Conservation (phyloP, 1,140 invertebrate genomes). For the Pseudobourletiella spinata region DNA sequence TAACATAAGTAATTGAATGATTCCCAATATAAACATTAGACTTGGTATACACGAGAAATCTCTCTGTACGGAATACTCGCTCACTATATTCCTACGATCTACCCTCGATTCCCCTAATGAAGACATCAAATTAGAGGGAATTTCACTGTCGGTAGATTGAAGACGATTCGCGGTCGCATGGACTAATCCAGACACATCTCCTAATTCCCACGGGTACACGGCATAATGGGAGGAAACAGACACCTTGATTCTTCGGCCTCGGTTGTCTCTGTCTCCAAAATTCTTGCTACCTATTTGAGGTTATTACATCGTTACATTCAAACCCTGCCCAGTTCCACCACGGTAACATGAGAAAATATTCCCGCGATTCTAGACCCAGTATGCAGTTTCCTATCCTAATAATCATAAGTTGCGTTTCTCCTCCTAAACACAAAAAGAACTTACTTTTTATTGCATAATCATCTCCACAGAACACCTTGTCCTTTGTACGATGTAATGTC, state of each 20-base stretch:
- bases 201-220: not conserved
- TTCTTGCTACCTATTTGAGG: not conserved
- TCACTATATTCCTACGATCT: not conserved
- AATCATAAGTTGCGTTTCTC: too few species aligned
- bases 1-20: not conserved
- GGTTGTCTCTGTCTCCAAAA: not conserved
- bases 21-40: too few species aligned
- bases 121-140: not conserved
- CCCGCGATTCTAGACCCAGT: not conserved
- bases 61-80: not conserved
- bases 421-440: too few species aligned
- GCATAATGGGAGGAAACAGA: not conserved
- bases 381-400: too few species aligned
- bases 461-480: conserved; percentile 29
- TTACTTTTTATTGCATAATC: conserved; percentile 23
- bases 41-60: too few species aligned
- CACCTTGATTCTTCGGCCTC: not conserved
- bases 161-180: not conserved
- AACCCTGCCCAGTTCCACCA: not conserved
- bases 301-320: not conserved
- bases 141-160: not conserved
- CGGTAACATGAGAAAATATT: not conserved
- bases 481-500: conserved; percentile 20
- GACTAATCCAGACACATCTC: not conserved
- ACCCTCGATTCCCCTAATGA: not conserved